Evolutionary conservation across 2,113 vertebrate species (phyloP), one percentile per base, ranked within the genome.

Genomic region (Ifrita kowaldi): DNA sequence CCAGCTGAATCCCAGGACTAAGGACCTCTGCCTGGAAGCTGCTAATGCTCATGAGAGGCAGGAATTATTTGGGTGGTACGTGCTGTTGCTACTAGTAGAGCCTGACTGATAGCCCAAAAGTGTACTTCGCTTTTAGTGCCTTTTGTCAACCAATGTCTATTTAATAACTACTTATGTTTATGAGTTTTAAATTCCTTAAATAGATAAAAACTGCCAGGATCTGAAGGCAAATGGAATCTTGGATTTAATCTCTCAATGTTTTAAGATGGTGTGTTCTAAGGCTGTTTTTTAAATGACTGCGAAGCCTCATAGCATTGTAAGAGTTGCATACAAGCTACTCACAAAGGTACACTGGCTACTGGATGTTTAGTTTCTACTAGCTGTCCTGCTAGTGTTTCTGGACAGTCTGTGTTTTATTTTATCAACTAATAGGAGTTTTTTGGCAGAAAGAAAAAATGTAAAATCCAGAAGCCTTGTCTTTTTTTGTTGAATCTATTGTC

Each of bases 31-130:
- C 20, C 55, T 3, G 1, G 12, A 67, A 24, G 4, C n/a, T 84
- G 28, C 15, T 68, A 37, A 47, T 0, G 3, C 5, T 64, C 1
- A 0, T 21, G n/a, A 41, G 20, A 37, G 15, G 15, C 2, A 3
- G 19, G 13, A 52, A 10, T 18, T 52, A 8, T 84, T 44, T 49
- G 24, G 10, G 32, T 57, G 28, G 11, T 57, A n/a, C 0, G 0
- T 82, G 14, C 50, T 49, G 26, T 46, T 5, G 1, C 32, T 71
- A 19, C 19, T 46, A 14, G 7, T 37, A 30, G 9, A 60, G 50
- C 28, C 42, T 67, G 27, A 33, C 27, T 26, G 23, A 13, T 44
- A 20, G 10, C 20, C 19, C 22, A 32, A 7, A 81, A 53, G 32
- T 23, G 14, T 64, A 33, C 39, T 70, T 87, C 1, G 1, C 16